Evolutionary conservation across 2,797 vertebrate species (phyloP).

Genomic region (Acrossocheilus fasciatus): DNA sequence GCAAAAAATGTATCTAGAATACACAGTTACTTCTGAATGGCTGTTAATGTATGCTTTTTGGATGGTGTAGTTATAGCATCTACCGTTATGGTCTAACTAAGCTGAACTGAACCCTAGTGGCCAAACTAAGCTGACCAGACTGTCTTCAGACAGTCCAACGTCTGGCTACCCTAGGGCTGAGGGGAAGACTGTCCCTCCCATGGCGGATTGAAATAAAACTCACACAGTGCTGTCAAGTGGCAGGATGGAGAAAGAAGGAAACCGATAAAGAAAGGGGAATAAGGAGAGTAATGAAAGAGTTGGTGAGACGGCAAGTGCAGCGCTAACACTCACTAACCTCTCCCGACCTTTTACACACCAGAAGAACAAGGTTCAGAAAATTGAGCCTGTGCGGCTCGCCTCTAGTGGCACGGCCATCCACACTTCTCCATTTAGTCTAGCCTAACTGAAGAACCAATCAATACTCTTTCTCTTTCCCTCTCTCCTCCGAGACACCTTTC

Average conservation of each 20-base stretch:
- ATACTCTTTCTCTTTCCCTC: constrained; percentile 47
- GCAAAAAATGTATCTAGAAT: too few relatives aligned
- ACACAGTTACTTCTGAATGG: too few relatives aligned
- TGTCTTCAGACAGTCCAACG: neutral
- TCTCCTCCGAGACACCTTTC: constrained; percentile 25
- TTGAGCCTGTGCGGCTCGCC: constrained; percentile 22
- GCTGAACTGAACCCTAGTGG: neutral
- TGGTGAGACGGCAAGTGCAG: constrained; percentile 8
- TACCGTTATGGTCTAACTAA: neutral
- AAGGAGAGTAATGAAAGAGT: constrained; percentile 45
- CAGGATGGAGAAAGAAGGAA: constrained; percentile 6
- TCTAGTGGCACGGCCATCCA: constrained; percentile 41
- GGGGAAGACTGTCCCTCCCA: neutral
- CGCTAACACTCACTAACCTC: constrained; percentile 54
- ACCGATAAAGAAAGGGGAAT: constrained; percentile 5
- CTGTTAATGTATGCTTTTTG: neutral
- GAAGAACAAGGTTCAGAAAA: constrained; percentile 55
- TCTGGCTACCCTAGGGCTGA: neutral
- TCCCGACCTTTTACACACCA: constrained; percentile 54
- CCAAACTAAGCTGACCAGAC: neutral
- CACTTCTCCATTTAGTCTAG: constrained; percentile 56
- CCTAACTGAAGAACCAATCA: constrained; percentile 57
- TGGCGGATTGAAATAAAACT: constrained; percentile 37
- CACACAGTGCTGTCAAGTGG: constrained; percentile 21
- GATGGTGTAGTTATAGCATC: neutral